These are phyloP conservation scores for Noctilio leporinus DNA, from an alignment of 2,113 vertebrate species.

Conservation along the genomic window DNA sequence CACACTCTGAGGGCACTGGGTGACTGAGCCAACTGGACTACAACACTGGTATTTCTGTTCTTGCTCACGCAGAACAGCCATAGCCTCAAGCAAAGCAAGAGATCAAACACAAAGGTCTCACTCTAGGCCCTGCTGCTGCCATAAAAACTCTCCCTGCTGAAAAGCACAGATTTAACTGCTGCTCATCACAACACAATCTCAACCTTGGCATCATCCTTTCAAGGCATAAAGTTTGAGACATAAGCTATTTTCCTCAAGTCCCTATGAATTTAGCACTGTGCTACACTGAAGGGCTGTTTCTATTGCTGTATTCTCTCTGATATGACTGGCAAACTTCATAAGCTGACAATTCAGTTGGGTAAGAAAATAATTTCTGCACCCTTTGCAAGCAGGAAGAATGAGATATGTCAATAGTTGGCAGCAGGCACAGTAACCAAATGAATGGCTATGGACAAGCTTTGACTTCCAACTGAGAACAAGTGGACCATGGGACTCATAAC, in stretches of 20 bases:
- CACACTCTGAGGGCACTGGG: background rate
- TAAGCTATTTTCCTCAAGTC: background rate
- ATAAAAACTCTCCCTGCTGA: background rate
- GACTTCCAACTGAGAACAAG: background rate
- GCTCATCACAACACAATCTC: background rate
- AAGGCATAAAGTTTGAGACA: background rate
- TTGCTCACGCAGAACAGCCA: constrained; percentile 13
- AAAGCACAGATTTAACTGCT: constrained; percentile 16
- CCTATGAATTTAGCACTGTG: background rate
- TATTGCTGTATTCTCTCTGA: background rate
- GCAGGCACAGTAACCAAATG: background rate
- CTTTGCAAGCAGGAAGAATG: background rate
- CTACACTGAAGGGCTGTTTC: background rate
- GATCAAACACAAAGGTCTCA: background rate
- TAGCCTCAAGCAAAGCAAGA: constrained; percentile 24
- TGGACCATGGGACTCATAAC: background rate
- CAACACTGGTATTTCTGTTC: background rate
- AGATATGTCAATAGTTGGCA: background rate
- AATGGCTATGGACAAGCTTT: background rate
- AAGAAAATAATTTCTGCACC: background rate
- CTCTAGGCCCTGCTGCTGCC: background rate
- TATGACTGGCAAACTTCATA: background rate
- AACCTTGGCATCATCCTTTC: background rate
- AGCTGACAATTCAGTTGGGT: background rate
- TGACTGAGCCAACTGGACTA: background rate